phyloP scores from a whole-genome alignment of 1,140 invertebrate species.

The Lethocerus indicus region DNA sequence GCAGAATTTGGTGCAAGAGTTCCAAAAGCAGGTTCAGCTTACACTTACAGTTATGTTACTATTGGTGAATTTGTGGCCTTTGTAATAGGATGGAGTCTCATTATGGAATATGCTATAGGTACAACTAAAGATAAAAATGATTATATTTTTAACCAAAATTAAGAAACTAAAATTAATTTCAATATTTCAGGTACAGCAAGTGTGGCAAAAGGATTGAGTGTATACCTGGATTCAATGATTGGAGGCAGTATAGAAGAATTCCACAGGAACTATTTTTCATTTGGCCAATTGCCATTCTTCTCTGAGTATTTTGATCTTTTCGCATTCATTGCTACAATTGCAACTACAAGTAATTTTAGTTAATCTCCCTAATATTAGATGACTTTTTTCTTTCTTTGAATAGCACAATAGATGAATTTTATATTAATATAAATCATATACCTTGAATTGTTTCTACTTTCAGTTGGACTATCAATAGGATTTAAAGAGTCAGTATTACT shows the following conservation, averaged over 20 bases:
- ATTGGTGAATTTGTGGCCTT: constrained; percentile 68
- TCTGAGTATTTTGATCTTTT: constrained; percentile 20
- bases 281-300: constrained; percentile 40
- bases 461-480: constrained; percentile 35
- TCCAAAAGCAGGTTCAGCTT: constrained; percentile 71
- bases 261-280: constrained; percentile 47
- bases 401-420: neutral
- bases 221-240: constrained; percentile 69
- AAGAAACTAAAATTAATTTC: constrained; percentile 1
- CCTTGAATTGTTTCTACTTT: constrained; percentile 14
- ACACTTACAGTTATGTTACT: constrained; percentile 76
- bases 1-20: constrained; percentile 79
- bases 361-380: neutral
- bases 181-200: constrained; percentile 53
- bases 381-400: neutral
- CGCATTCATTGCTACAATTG: constrained; percentile 16
- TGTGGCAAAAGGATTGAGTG: constrained; percentile 79
- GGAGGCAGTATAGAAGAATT: constrained; percentile 51
- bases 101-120: constrained; percentile 83
- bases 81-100: constrained; percentile 75
- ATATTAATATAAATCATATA: no score
- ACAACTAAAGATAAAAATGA: constrained; percentile 9
- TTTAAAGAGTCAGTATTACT: constrained; percentile 67
- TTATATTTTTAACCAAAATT: neutral
- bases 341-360: constrained; percentile 15